Conservation (phyloP, 2,113 vertebrate genomes). For the Platichthys stellatus region DNA sequence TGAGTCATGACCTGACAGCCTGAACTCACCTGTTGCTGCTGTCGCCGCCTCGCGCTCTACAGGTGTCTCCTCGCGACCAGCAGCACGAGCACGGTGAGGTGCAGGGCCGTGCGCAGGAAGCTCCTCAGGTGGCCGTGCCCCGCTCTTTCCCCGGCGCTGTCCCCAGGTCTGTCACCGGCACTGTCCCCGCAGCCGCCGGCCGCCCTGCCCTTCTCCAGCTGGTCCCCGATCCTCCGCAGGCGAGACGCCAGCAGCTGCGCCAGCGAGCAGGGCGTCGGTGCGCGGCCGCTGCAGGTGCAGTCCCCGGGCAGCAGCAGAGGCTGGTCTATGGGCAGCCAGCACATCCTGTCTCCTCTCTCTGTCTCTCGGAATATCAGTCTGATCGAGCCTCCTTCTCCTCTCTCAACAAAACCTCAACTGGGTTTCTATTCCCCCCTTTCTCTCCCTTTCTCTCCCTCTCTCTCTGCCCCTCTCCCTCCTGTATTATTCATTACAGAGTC, state of each 20-base stretch:
- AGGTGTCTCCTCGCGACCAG: slow-evolving; percentile 82
- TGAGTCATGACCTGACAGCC: background rate
- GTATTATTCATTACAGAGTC: slow-evolving; percentile 86
- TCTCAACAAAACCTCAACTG: slow-evolving; percentile 59
- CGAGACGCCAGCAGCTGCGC: slow-evolving; percentile 81
- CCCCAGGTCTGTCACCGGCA: slow-evolving; percentile 2
- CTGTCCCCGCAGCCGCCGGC: slow-evolving; percentile 26
- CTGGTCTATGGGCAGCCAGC: slow-evolving; percentile 79
- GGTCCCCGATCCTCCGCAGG: slow-evolving; percentile 86
- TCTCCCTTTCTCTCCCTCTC: slow-evolving; percentile 34
- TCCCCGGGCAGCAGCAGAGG: slow-evolving; percentile 73
- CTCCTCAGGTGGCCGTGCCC: slow-evolving; percentile 55
- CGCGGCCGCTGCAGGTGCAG: slow-evolving; percentile 66
- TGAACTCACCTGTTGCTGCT: slow-evolving; percentile 81
- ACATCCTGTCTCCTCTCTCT: slow-evolving; percentile 76
- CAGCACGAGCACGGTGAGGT: slow-evolving; percentile 81
- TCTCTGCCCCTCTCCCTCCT: slow-evolving; percentile 59
- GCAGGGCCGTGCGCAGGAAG: slow-evolving; percentile 77
- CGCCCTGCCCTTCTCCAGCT: slow-evolving; percentile 78
- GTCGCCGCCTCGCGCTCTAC: slow-evolving; percentile 73
- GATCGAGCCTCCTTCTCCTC: slow-evolving; percentile 40
- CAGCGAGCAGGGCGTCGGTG: slow-evolving; percentile 72
- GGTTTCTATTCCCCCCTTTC: slow-evolving; percentile 40
- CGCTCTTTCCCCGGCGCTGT: slow-evolving; percentile 18
- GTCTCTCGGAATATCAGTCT: slow-evolving; percentile 28